These are phyloP conservation scores for Hoplostethus atlanticus DNA, from an alignment of 2,797 vertebrate species.

Conservation along the genomic window DNA sequence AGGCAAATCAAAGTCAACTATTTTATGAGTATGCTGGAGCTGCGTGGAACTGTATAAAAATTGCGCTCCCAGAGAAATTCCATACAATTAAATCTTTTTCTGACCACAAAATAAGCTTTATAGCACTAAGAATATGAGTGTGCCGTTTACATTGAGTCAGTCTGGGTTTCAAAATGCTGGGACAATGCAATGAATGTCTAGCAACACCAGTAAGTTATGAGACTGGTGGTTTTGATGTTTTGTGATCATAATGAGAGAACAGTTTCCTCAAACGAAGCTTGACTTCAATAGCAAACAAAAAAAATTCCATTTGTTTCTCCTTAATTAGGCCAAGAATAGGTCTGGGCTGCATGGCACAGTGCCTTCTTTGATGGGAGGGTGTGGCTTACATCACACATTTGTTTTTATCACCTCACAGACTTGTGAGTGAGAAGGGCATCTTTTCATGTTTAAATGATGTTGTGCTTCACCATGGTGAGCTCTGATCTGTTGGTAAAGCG, in stretches of 20 bases:
- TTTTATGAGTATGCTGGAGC: constrained; percentile 65
- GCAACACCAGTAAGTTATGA: constrained; percentile 39
- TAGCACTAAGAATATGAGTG: constrained; percentile 44
- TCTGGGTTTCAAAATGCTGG: constrained; percentile 44
- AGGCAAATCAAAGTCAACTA: constrained; percentile 60
- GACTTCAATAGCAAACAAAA: constrained; percentile 42
- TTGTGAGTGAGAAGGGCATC: constrained; percentile 25
- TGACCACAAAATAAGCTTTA: constrained; percentile 53
- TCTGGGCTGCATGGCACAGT: constrained; percentile 35
- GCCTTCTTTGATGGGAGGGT: constrained; percentile 62
- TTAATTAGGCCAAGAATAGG: constrained; percentile 55
- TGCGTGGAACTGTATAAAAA: constrained; percentile 57
- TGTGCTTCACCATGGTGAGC: constrained; percentile 40
- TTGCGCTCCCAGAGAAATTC: constrained; percentile 65
- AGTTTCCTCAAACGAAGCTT: constrained; percentile 48
- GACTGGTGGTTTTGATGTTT: constrained; percentile 59
- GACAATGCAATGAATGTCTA: constrained; percentile 47
- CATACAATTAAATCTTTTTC: constrained; percentile 64
- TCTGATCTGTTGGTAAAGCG: constrained; percentile 10
- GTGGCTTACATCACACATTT: constrained; percentile 38
- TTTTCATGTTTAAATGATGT: constrained; percentile 60
- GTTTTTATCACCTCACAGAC: constrained; percentile 44
- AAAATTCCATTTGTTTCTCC: constrained; percentile 46
- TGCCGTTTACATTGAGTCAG: constrained; percentile 44
- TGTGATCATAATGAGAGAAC: constrained; percentile 53